Conservation (phyloP, 1,140 invertebrate species). For the Scaptodrosophila lebanonensis region DNA sequence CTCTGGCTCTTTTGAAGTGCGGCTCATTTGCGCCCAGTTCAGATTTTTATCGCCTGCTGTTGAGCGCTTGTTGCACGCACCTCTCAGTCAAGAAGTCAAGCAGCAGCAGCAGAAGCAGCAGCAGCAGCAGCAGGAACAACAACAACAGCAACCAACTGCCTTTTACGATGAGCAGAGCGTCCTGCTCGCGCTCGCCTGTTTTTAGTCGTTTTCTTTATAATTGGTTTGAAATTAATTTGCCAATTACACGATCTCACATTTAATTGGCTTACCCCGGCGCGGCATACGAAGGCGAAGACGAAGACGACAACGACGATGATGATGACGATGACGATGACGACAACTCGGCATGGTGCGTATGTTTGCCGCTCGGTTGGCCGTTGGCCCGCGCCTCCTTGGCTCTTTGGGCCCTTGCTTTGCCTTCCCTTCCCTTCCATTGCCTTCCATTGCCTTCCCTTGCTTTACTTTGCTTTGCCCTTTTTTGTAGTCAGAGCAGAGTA, state of each 20-base stretch:
- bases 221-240: constrained; percentile 77
- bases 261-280: constrained; percentile 70
- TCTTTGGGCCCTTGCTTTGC: constrained; percentile 10
- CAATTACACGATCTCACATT: constrained; percentile 77
- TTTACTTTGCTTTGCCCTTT: constrained; percentile 56
- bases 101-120: neutral
- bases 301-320: constrained; percentile 19
- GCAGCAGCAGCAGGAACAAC: constrained; percentile 2
- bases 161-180: too few relatives aligned
- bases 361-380: neutral
- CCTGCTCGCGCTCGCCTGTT: constrained; percentile 26
- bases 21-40: constrained; percentile 24
- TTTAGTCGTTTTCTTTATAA: constrained; percentile 75
- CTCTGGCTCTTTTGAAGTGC: neutral
- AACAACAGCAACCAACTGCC: neutral
- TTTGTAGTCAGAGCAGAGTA: too few relatives aligned
- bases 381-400: constrained; percentile 1
- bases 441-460: constrained; percentile 36
- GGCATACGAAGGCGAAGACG: too few relatives aligned
- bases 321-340: constrained; percentile 9
- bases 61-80: constrained; percentile 27
- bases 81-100: constrained; percentile 1
- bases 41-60: constrained; percentile 25
- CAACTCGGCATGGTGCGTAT: constrained; percentile 41
- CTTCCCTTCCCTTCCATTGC: constrained; percentile 9